Base-by-base conservation (phyloP, 2,113 vertebrate genomes). In the Axis porcinus region DNA sequence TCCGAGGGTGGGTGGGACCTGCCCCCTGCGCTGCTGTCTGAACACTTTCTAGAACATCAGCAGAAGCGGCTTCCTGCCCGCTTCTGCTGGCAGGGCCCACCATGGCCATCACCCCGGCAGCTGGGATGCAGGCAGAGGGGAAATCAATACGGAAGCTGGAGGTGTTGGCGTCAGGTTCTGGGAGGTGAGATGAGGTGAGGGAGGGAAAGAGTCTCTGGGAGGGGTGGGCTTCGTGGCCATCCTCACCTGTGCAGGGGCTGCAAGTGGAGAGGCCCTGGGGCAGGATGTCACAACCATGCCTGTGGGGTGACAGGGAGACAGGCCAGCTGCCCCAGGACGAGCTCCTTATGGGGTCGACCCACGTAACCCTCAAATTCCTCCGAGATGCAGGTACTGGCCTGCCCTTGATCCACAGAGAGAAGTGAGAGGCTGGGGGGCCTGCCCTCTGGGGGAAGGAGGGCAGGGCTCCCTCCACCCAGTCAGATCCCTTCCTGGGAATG, bases 111-210 rank as follows among this genome's bases (percentile, higher is more conserved):
- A 92, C 94, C 81, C 74, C 8, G 43, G 64, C 62, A 97, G 97
- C 86, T 60, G 92, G 90, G 98, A 98, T 93, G 52, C 97, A 98
- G 98, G 97, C 92, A 74, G 98, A 92, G 93, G 97, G 98, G 82
- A 98, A 97, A 98, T 98, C 98, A 93, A 98, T 98, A 98, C 40
- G 78, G 97, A 98, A 97, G 97, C 96, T 81, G 97, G 95, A 98
- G 98, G 97, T 98, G 98, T 95, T 96, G 98, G 98, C 94, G 84
- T 98, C 92, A 97, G 97, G 86, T 55, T 83, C 33, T 36, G 98
- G 97, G 97, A 98, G 40, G 28, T 97, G 90, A 91, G 36, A 10
- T 15, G 28, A 27, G 40, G 76, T 13, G 4, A 58, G 30, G 98
- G 97, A 97, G 30, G 98, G 97, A 97, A 91, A 96, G 94, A 89